phyloP scores from a whole-genome alignment of 1,140 invertebrate species.

The Pseudobourletiella spinata region DNA sequence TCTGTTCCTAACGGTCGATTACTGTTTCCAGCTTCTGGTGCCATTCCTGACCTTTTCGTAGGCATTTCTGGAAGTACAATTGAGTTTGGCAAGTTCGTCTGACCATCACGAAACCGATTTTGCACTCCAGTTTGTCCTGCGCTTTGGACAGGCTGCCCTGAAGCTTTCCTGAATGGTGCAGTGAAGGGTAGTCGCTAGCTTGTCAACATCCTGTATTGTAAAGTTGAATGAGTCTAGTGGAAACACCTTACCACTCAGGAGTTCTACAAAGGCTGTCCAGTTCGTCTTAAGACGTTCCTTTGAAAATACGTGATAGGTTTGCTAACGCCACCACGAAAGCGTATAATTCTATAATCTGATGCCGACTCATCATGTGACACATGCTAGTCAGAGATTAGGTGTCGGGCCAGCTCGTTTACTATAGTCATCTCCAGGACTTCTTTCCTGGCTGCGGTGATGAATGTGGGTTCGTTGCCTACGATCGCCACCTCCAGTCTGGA shows the following conservation, averaged over 20 bases:
- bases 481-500: not conserved
- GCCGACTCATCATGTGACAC: not conserved
- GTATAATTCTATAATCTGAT: not conserved
- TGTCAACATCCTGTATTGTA: not conserved
- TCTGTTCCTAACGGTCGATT: not conserved
- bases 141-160: not conserved
- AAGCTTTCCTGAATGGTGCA: not conserved
- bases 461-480: conserved; percentile 6
- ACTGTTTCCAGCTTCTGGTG: not conserved
- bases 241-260: not conserved
- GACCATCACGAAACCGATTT: not conserved
- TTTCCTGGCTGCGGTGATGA: conserved; percentile 1
- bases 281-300: not conserved
- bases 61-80: not conserved
- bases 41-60: not conserved
- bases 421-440: conserved; percentile 19
- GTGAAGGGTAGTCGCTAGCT: not conserved
- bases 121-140: not conserved
- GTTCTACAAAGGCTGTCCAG: not conserved
- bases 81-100: not conserved
- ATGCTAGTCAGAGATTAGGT: not conserved
- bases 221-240: not conserved
- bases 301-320: not conserved
- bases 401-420: not conserved
- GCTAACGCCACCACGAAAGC: not conserved